Evolutionary conservation across 2,113 vertebrate genomes (phyloP), one percentile per base, ranked within the genome.

Genomic region (Alces alces): DNA sequence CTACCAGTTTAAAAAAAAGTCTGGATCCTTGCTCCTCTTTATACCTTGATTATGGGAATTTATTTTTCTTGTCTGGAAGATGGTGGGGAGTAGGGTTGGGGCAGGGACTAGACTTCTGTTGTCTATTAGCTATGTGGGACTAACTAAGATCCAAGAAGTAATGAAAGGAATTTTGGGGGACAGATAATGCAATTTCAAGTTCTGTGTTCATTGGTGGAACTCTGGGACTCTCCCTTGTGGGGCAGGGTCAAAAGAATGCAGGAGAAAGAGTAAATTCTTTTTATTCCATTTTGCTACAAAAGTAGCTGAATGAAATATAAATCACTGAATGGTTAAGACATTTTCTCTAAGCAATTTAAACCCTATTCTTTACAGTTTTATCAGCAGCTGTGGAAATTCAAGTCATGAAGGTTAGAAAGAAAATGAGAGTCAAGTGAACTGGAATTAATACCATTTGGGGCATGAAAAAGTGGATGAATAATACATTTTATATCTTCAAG

Each of bases 211-310:
- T 96, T 96, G 60, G 98, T 98, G 58, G 90, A 86, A 91, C 54
- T 23, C 8, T 58, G 16, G 45, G 78, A 96, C 66, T 61, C n/a
- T 96, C 6, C 80, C 47, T 39, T 98, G 86, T 76, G 78, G 52
- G 79, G 92, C 73, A 96, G 84, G n/a, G 47, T 86, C 86, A 98
- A 97, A 97, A 99, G 73, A n/a, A 70, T 85, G 98, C 97, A 92
- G 84, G 61, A 98, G 86, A 93, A 97, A 98, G 98, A 98, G 96
- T 97, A 99, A 99, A 99, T 98, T 98, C 97, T 98, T 98, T 79
- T 92, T 97, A 97, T 99, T 99, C 98, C 97, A 97, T 96, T 92
- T 70, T 28, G n/a, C 84, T 64, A 45, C 16, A 96, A 88, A 52
- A 86, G 45, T 66, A 95, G 61, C 55, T 86, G 27, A 21, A 36